A percentile compares a stretch with the other conserved stretches of the same genome.
Evolutionary conservation across 2,113 vertebrate species (phyloP).

Genomic region (Columba janthina): DNA sequence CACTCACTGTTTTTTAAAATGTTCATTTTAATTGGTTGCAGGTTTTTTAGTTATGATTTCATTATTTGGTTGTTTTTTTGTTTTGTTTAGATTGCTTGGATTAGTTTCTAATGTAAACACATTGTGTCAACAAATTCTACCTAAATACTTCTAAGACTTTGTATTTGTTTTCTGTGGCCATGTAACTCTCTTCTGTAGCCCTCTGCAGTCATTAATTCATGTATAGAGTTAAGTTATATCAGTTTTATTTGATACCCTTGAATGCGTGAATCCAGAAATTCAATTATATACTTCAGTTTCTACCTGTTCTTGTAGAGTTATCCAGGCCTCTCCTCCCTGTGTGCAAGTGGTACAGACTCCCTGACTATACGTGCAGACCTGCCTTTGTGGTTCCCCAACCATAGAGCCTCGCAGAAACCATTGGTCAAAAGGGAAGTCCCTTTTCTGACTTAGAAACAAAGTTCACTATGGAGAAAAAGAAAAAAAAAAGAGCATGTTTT

Average conservation of each 20-base stretch:
- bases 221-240: background rate
- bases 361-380: background rate
- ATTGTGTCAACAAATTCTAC: background rate
- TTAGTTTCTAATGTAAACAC: background rate
- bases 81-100: background rate
- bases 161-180: background rate
- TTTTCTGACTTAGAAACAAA: background rate
- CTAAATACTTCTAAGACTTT: background rate
- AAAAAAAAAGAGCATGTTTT: too few relatives aligned
- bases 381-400: background rate
- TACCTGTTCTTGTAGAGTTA: background rate
- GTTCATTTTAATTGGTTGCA: background rate
- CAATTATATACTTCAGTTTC: background rate
- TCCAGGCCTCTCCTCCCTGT: background rate
- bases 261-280: background rate
- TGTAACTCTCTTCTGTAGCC: background rate
- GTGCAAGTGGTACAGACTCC: background rate
- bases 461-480: background rate
- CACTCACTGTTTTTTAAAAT: background rate
- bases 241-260: background rate
- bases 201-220: background rate
- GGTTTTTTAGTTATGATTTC: too few relatives aligned
- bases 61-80: background rate
- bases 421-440: background rate
- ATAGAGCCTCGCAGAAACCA: background rate